Conservation (phyloP, 2,888 invertebrate genomes). For the Theretra japonica region DNA sequence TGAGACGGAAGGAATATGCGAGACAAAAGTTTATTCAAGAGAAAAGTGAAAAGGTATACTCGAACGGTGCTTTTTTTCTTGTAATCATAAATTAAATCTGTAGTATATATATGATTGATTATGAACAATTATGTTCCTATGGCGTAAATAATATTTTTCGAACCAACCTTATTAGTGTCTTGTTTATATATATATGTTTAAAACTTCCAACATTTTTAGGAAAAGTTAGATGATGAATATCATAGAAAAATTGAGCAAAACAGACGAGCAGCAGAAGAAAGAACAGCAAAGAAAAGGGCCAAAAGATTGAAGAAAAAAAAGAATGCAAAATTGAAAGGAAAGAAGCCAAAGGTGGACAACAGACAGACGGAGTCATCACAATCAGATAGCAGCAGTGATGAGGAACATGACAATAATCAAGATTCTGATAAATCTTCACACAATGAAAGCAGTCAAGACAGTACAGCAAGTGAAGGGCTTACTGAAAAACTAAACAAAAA, state of each 20-base stretch:
- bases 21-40: constrained; percentile 97
- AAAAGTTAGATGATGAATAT: constrained; percentile 93
- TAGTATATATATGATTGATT: too few relatives aligned
- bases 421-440: constrained; percentile 47
- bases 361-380: constrained; percentile 57
- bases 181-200: too few relatives aligned
- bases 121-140: too few relatives aligned
- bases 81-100: too few relatives aligned
- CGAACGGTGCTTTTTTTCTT: too few relatives aligned
- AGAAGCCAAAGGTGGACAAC: constrained; percentile 66
- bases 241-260: constrained; percentile 92
- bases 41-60: constrained; percentile 90
- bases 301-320: constrained; percentile 93
- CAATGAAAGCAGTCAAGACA: constrained; percentile 38
- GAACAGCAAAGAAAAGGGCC: constrained; percentile 95
- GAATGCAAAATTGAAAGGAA: constrained; percentile 69
- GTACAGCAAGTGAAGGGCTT: constrained; percentile 25
- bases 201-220: constrained; percentile 78
- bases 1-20: constrained; percentile 97
- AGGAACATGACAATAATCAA: constrained; percentile 47
- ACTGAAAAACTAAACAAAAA: background rate
- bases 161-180: too few relatives aligned
- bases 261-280: constrained; percentile 88
- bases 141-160: too few relatives aligned
- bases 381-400: constrained; percentile 65